A percentile compares a stretch with the other conserved stretches of the same genome.
Conservation (phyloP, 2,888 invertebrate genomes). For the Hipparchia sbordonii region DNA sequence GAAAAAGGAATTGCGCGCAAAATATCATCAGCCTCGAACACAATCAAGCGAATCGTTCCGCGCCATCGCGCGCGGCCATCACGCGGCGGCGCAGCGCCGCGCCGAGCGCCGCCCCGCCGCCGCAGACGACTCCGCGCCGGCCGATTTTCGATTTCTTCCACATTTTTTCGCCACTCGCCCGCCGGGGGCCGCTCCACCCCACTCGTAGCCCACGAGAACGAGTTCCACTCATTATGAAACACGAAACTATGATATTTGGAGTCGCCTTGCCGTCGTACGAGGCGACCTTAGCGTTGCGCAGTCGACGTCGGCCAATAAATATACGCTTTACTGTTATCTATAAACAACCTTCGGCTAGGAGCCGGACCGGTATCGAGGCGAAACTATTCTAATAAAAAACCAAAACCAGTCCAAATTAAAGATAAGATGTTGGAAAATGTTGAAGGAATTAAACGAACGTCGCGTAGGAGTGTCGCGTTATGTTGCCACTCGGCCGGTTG, state of each 20-base stretch:
- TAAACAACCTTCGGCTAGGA: constrained; percentile 69
- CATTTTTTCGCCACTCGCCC: constrained; percentile 34
- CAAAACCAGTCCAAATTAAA: constrained; percentile 76
- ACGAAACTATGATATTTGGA: constrained; percentile 77
- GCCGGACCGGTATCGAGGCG: constrained; percentile 76
- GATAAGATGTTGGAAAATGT: constrained; percentile 62
- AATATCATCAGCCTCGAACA: constrained; percentile 52
- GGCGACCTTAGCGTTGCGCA: constrained; percentile 68
- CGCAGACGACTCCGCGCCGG: neutral
- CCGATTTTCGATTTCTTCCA: constrained; percentile 28
- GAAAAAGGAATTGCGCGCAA: constrained; percentile 49
- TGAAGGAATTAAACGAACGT: constrained; percentile 49
- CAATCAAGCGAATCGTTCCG: constrained; percentile 73
- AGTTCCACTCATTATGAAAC: constrained; percentile 80
- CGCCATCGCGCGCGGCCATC: constrained; percentile 64
- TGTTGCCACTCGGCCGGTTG: constrained; percentile 15
- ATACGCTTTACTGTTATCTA: constrained; percentile 79
- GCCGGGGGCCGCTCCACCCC: constrained; percentile 60
- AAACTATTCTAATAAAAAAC: constrained; percentile 80
- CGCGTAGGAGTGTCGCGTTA: constrained; percentile 46
- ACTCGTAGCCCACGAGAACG: constrained; percentile 65
- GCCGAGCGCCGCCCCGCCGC: neutral
- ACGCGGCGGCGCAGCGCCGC: constrained; percentile 17
- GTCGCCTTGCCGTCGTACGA: constrained; percentile 52
- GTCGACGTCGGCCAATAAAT: constrained; percentile 65